Evolutionary conservation across 2,113 vertebrate genomes (phyloP).

Genomic region (Calidris pygmaea): DNA sequence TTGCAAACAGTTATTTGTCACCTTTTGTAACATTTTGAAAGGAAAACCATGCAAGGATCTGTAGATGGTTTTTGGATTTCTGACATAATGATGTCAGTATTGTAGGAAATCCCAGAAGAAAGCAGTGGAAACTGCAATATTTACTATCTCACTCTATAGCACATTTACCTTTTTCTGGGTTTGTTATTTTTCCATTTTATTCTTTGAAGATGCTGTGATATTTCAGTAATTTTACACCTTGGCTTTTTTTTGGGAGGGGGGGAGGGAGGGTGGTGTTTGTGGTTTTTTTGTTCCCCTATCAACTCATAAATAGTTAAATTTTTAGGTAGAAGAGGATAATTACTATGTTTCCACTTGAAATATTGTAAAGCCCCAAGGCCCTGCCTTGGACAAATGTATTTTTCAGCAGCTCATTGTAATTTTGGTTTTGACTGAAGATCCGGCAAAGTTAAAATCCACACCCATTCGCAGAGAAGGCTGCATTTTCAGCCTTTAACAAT

Average conservation of each 20-base stretch:
- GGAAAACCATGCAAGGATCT: not conserved
- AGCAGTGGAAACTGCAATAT: constrained; percentile 30
- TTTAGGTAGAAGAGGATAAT: constrained; percentile 25
- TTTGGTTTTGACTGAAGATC: constrained; percentile 34
- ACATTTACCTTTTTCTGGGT: not conserved
- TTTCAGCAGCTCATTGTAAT: constrained; percentile 57
- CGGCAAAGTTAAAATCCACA: constrained; percentile 10
- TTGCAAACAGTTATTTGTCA: not conserved
- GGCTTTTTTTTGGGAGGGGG: not conserved
- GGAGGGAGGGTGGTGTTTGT: not conserved
- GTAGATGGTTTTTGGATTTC: constrained; percentile 49
- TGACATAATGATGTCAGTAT: constrained; percentile 35
- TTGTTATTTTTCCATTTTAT: not conserved
- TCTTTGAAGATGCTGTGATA: not conserved
- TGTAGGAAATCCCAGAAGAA: constrained; percentile 22
- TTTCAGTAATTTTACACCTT: not conserved
- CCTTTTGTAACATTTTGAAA: not conserved
- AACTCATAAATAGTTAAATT: not conserved
- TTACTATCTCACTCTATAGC: not conserved
- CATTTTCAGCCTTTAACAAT: constrained; percentile 1
- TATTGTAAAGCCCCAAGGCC: not conserved
- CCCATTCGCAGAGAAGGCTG: not conserved
- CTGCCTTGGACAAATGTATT: constrained; percentile 37
- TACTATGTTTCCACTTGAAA: constrained; percentile 31
- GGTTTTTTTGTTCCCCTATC: not conserved